phyloP scores from a whole-genome alignment of 2,113 vertebrate species.

The Odocoileus hemionus region DNA sequence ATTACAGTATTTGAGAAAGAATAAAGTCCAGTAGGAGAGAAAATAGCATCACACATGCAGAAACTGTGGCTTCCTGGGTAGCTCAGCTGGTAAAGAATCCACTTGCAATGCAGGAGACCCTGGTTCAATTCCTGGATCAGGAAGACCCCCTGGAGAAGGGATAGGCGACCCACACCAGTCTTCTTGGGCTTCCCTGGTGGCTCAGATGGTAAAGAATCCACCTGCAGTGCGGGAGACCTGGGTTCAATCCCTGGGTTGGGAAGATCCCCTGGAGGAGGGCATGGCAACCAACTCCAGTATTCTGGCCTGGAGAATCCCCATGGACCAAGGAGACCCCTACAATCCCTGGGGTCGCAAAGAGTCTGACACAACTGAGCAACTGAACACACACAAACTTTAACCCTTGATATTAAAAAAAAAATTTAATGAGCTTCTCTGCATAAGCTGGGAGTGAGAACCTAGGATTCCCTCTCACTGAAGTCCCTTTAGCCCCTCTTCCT shows the following conservation, averaged over 20 bases:
- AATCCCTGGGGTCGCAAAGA: not conserved
- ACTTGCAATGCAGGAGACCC: not conserved
- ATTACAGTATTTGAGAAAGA: not conserved
- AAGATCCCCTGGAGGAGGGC: not conserved
- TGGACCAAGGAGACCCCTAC: not conserved
- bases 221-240: not conserved
- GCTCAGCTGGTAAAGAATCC: not conserved
- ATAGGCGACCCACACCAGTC: not conserved
- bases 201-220: not conserved
- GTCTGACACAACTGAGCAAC: not conserved
- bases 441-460: not conserved
- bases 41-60: not conserved
- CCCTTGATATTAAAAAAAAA: not conserved
- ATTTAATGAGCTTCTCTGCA: not conserved
- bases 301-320: not conserved
- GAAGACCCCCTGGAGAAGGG: not conserved
- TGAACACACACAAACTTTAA: not conserved
- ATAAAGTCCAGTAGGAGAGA: not conserved
- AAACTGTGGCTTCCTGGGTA: not conserved
- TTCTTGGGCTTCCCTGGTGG: not conserved
- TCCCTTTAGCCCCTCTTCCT: not conserved
- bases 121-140: not conserved
- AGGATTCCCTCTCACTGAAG: not conserved
- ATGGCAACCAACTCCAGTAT: not conserved
- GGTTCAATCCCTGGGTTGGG: not conserved